Evolutionary conservation across 2,888 invertebrate genomes (phyloP).

Genomic region (Cordilura impudica): DNA sequence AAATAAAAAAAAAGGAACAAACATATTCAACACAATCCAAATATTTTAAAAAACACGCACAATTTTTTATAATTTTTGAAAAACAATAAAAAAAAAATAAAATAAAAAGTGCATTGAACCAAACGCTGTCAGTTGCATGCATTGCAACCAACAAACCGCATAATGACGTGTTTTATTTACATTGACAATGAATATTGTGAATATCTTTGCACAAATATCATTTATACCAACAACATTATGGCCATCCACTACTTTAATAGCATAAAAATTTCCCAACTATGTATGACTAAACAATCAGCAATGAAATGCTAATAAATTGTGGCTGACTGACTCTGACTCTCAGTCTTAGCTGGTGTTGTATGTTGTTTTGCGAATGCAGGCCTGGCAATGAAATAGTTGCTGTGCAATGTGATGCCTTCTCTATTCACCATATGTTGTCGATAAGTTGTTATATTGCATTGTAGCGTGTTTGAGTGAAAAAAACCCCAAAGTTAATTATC

Average conservation of each 20-base stretch:
- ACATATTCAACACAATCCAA: background rate
- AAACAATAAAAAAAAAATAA: background rate
- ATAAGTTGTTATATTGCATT: background rate
- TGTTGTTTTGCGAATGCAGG: no score
- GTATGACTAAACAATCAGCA: background rate
- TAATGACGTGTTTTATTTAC: conserved; percentile 25
- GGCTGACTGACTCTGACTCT: background rate
- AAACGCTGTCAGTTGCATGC: background rate
- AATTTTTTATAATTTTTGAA: background rate
- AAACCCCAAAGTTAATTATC: background rate
- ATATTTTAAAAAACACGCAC: background rate
- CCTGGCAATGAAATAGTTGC: no score
- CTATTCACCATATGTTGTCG: background rate
- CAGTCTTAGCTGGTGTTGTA: no score
- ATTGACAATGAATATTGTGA: conserved; percentile 37
- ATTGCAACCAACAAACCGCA: background rate
- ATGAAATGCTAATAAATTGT: background rate
- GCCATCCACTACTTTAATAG: no score
- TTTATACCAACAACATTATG: background rate
- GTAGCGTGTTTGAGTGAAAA: background rate
- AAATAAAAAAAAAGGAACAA: background rate
- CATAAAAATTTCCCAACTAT: background rate
- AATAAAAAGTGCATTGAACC: background rate
- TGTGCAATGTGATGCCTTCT: no score
- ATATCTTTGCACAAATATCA: background rate